phyloP scores from a whole-genome alignment of 1,140 invertebrate genomes.

The Luehdorfia chinensis region DNA sequence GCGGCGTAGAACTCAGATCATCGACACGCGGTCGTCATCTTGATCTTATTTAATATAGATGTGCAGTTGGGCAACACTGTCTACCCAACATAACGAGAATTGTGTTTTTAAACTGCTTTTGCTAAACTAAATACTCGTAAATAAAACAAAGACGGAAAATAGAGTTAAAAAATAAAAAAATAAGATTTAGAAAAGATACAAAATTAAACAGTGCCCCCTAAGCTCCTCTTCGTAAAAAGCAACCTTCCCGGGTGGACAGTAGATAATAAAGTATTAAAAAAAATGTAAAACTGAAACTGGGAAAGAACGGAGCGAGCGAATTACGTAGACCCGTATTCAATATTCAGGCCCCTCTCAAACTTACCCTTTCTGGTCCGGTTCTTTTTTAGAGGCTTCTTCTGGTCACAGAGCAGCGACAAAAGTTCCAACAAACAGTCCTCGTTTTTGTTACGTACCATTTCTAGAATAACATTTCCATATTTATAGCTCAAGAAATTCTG shows the following conservation, averaged over 20 bases:
- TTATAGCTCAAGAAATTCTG: no score
- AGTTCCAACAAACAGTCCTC: constrained; percentile 51
- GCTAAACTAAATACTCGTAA: no score
- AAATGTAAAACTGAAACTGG: not conserved
- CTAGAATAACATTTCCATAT: constrained; percentile 17
- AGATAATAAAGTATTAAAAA: constrained; percentile 17
- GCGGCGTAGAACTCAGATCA: no score
- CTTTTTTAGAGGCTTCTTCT: constrained; percentile 29
- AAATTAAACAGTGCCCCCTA: no score
- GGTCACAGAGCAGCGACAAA: constrained; percentile 46
- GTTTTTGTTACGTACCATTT: constrained; percentile 48
- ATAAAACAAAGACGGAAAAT: no score
- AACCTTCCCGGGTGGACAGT: not conserved
- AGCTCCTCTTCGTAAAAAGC: constrained; percentile 7
- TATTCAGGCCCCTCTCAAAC: constrained; percentile 24
- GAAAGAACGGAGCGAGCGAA: not conserved
- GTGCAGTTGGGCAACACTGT: no score
- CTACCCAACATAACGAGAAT: no score
- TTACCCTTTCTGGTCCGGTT: constrained; percentile 31
- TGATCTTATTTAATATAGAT: no score
- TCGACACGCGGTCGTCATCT: no score
- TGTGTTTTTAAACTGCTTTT: no score
- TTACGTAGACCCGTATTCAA: constrained; percentile 15
- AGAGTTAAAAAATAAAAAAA: no score
- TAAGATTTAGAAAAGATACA: no score